These are phyloP conservation scores for Calosoma granatense DNA, from an alignment of 1,140 invertebrate species.

Conservation along the genomic window DNA sequence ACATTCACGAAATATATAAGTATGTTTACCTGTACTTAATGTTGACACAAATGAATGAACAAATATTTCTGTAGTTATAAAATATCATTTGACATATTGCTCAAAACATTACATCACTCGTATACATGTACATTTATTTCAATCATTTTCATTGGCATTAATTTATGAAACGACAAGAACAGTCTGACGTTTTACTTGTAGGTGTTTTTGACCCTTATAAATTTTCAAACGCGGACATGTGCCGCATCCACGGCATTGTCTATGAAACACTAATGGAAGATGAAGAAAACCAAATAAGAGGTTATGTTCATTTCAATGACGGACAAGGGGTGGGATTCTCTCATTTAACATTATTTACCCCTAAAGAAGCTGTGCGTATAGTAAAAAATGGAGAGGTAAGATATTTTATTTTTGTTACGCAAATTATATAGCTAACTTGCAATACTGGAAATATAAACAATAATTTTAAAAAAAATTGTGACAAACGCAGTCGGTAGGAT, in stretches of 20 bases:
- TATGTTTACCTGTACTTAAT: too few relatives aligned
- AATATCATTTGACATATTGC: too few relatives aligned
- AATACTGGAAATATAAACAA: neutral
- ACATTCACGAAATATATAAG: too few relatives aligned
- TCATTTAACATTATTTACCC: conserved; percentile 63
- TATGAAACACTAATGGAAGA: conserved; percentile 75
- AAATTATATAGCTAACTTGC: neutral
- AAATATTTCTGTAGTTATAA: too few relatives aligned
- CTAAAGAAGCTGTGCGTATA: conserved; percentile 63
- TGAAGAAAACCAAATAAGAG: conserved; percentile 65
- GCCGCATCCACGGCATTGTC: conserved; percentile 62
- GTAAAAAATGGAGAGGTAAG: conserved; percentile 69
- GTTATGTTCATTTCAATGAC: conserved; percentile 63
- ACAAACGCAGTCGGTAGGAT: conserved; percentile 14
- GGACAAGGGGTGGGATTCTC: conserved; percentile 62
- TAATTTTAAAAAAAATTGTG: neutral
- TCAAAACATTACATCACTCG: too few relatives aligned
- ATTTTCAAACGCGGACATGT: conserved; percentile 69
- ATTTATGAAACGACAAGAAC: too few relatives aligned
- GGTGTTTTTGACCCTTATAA: conserved; percentile 72
- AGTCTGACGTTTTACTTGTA: too few relatives aligned
- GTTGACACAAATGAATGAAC: too few relatives aligned
- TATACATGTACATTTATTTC: too few relatives aligned
- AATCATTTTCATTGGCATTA: too few relatives aligned
- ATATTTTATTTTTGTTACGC: conserved; percentile 11